A percentile compares a stretch with the other conserved stretches of the same genome.
Conservation (phyloP, 2,797 vertebrate species). For the Spatula versicolor region DNA sequence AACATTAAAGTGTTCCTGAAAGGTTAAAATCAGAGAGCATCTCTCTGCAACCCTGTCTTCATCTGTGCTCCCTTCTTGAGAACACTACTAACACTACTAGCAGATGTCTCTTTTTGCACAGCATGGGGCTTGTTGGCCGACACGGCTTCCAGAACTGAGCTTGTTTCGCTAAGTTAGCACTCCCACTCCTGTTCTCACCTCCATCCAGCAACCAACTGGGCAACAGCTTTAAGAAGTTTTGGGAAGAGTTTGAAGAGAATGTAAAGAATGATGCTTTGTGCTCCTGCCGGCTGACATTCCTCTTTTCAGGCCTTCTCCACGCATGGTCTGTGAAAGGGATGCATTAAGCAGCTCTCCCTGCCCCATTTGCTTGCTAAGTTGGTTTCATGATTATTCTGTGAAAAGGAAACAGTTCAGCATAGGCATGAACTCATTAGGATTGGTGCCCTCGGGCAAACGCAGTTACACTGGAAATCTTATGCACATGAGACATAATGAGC, state of each 20-base stretch:
- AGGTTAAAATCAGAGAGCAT: not conserved
- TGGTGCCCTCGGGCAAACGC: not conserved
- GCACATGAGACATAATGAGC: not conserved
- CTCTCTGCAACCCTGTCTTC: not conserved
- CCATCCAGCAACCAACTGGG: not conserved
- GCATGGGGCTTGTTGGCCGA: not conserved
- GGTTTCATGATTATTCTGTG: not conserved
- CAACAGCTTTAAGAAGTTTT: not conserved
- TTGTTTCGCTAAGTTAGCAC: not conserved
- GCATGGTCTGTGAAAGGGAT: not conserved
- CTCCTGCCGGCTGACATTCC: rapidly evolving
- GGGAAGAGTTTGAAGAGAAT: not conserved
- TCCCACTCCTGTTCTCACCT: not conserved
- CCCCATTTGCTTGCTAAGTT: not conserved
- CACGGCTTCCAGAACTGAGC: not conserved
- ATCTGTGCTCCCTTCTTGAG: not conserved
- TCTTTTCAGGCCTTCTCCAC: not conserved
- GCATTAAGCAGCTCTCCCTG: not conserved
- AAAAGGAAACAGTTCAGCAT: not conserved
- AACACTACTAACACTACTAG: not conserved
- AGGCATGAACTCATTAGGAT: not conserved
- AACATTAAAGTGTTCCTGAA: not conserved
- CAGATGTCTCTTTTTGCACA: not conserved
- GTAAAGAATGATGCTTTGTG: not conserved
- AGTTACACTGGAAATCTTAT: not conserved